These are phyloP conservation scores for Sycobia sp. DNA, from an alignment of 1,140 invertebrate genomes.

Conservation along the genomic window DNA sequence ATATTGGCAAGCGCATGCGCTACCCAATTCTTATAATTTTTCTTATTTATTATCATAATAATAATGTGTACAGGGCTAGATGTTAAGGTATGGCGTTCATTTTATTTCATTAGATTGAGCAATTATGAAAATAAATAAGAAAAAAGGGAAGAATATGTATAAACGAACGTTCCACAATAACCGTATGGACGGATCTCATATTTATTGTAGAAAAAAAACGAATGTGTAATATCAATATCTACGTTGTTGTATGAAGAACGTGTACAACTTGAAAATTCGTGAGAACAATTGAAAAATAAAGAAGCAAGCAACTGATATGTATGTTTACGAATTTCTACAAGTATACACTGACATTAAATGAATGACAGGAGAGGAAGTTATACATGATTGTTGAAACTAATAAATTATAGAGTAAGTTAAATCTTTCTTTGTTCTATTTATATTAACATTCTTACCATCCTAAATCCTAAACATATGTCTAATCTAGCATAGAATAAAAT, in stretches of 20 bases:
- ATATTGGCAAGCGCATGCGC: constrained; percentile 29
- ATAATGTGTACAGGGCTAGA: constrained; percentile 63
- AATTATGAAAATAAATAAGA: constrained; percentile 39
- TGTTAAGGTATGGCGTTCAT: constrained; percentile 49
- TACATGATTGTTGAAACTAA: constrained; percentile 54
- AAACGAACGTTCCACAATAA: constrained; percentile 1
- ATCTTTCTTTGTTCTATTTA: background rate
- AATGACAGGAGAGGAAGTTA: no score
- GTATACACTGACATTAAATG: no score
- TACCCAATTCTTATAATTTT: constrained; percentile 51
- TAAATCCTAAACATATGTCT: no score
- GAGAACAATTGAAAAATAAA: constrained; percentile 33
- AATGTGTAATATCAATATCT: background rate
- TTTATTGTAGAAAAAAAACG: constrained; percentile 11
- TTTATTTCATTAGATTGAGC: constrained; percentile 49
- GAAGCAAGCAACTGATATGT: constrained; percentile 35
- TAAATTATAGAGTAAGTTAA: constrained; percentile 55
- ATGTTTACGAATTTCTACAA: constrained; percentile 30
- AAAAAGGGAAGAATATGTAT: constrained; percentile 14
- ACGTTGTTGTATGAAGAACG: background rate
- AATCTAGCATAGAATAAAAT: no score
- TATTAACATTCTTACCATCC: no score
- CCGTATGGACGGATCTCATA: constrained; percentile 18
- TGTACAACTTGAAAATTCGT: background rate
- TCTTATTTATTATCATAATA: constrained; percentile 52